These are phyloP conservation scores for Schizotus pectinicornis DNA, from an alignment of 2,888 invertebrate species.

Conservation along the genomic window DNA sequence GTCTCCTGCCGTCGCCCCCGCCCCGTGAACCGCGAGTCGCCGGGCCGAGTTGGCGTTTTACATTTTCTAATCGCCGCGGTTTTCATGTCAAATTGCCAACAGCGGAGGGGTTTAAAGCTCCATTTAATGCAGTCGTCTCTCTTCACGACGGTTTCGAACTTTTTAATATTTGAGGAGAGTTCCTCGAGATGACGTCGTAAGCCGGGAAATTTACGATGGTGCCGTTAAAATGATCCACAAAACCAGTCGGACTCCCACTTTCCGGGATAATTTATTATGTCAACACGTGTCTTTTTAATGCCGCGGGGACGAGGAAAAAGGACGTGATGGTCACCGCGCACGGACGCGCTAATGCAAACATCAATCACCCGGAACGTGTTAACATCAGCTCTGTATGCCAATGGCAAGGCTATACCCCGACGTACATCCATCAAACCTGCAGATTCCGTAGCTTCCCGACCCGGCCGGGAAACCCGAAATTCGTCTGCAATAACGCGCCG, in stretches of 20 bases:
- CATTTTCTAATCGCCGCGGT: slow-evolving; percentile 22
- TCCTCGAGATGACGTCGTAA: slow-evolving; percentile 23
- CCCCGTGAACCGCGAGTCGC: slow-evolving; percentile 9
- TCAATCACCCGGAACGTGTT: slow-evolving; percentile 29
- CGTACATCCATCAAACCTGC: slow-evolving; percentile 25
- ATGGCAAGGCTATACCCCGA: slow-evolving; percentile 18
- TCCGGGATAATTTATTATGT: slow-evolving; percentile 28
- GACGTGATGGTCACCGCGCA: slow-evolving; percentile 18
- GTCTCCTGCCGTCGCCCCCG: background rate
- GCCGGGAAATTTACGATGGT: slow-evolving; percentile 27
- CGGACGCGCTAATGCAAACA: slow-evolving; percentile 19
- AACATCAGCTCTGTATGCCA: slow-evolving; percentile 20
- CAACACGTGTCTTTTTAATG: slow-evolving; percentile 31
- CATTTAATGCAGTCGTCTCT: slow-evolving; percentile 19
- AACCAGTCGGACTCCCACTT: slow-evolving; percentile 14
- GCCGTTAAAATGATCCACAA: slow-evolving; percentile 26
- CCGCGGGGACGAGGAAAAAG: slow-evolving; percentile 18
- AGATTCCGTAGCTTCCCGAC: too few species aligned
- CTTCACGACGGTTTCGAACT: slow-evolving; percentile 3
- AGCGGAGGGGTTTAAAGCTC: slow-evolving; percentile 16
- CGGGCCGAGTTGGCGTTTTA: slow-evolving; percentile 11
- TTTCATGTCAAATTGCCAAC: slow-evolving; percentile 19
- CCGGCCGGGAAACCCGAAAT: too few species aligned
- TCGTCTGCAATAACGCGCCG: too few species aligned
- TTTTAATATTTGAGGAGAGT: slow-evolving; percentile 31